Conservation (phyloP, 2,797 vertebrate species). For the Clarias pachynema region DNA sequence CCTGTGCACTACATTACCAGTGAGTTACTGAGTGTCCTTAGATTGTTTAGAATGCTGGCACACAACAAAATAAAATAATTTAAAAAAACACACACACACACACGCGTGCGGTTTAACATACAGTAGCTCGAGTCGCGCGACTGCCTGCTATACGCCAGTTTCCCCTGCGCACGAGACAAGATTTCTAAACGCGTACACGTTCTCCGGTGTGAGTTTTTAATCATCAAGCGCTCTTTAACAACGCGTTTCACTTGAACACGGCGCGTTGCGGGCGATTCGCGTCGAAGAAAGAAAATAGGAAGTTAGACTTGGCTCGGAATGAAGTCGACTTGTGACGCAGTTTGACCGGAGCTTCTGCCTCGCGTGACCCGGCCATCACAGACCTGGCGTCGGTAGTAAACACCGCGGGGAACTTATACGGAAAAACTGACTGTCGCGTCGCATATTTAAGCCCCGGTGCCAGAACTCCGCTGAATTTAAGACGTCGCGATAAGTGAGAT, state of each 20-base stretch:
- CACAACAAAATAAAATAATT: too few species aligned
- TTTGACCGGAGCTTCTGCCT: constrained; percentile 64
- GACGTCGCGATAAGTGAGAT: too few species aligned
- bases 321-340: constrained; percentile 81
- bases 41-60: neutral
- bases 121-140: neutral
- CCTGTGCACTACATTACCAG: constrained; percentile 4
- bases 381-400: neutral
- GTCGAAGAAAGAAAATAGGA: constrained; percentile 69
- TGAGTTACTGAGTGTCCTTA: neutral
- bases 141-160: neutral
- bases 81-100: neutral
- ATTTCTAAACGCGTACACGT: neutral
- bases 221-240: neutral
- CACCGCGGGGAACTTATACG: neutral
- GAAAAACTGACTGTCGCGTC: neutral
- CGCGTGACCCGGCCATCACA: constrained; percentile 13
- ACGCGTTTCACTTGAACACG: too few species aligned
- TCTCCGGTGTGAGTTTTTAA: neutral
- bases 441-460: neutral
- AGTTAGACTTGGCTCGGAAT: constrained; percentile 52
- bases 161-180: neutral
- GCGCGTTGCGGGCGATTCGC: constrained; percentile 1
- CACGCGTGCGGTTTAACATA: too few species aligned
- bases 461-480: too few species aligned